Percentiles rank a stretch among this genome's conserved stretches.
These are phyloP conservation scores for Barbus barbus DNA, from an alignment of 2,113 vertebrate genomes.

Conservation along the genomic window DNA sequence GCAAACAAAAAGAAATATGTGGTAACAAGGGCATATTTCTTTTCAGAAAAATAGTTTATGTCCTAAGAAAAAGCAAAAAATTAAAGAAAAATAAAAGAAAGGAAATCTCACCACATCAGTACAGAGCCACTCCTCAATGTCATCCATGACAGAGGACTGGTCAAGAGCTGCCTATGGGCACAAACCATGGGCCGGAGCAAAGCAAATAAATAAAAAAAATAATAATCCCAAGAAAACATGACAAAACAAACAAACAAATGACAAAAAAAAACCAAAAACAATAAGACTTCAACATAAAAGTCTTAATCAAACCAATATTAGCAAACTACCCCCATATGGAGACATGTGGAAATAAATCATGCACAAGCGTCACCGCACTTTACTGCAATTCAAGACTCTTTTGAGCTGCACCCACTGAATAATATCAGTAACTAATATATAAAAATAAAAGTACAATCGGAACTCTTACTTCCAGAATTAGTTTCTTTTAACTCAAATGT, in stretches of 20 bases:
- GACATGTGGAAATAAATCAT: neutral
- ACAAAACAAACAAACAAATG: constrained; percentile 35
- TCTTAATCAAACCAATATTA: constrained; percentile 8
- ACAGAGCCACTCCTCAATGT: constrained; percentile 99
- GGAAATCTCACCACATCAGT: constrained; percentile 95
- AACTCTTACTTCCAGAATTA: neutral
- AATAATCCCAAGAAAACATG: constrained; percentile 69
- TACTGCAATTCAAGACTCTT: neutral
- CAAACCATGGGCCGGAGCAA: constrained; percentile 76
- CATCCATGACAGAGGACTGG: constrained; percentile 99
- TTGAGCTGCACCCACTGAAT: neutral
- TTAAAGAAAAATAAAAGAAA: constrained; percentile 67
- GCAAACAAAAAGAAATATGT: constrained; percentile 41
- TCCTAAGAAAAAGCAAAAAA: constrained; percentile 30
- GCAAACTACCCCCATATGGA: neutral
- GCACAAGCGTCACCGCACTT: neutral
- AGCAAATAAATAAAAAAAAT: constrained; percentile 76
- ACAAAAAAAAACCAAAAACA: constrained; percentile 34
- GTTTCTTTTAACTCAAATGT: neutral
- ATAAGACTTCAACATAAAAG: constrained; percentile 30
- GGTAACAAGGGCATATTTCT: constrained; percentile 26
- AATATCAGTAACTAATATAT: neutral
- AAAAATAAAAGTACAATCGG: neutral
- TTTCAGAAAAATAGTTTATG: constrained; percentile 27
- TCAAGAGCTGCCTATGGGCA: constrained; percentile 85